A percentile compares a stretch with the other conserved stretches of the same genome.
Evolutionary conservation across 2,797 vertebrate genomes (phyloP).

Genomic region (Tiaroga cobitis): DNA sequence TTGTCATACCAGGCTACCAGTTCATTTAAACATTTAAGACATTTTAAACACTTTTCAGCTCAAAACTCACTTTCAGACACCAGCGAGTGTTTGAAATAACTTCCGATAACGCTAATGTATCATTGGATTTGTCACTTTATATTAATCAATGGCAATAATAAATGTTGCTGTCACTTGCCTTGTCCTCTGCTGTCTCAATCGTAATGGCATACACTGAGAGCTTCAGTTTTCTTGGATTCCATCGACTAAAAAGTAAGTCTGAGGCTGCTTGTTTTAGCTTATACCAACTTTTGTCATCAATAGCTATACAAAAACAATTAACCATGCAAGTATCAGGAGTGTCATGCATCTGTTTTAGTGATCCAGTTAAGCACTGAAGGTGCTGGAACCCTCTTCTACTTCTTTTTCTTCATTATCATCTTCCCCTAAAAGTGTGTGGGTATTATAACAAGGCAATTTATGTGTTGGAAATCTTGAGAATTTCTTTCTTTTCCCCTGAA

Average conservation of each 20-base stretch:
- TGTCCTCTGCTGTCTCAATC: neutral
- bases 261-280: neutral
- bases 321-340: neutral
- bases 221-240: neutral
- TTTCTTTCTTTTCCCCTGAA: too few relatives aligned
- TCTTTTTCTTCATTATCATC: neutral
- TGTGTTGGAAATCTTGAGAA: neutral
- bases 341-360: neutral
- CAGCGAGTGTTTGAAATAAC: too few relatives aligned
- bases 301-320: neutral
- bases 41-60: too few relatives aligned
- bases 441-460: neutral
- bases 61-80: too few relatives aligned
- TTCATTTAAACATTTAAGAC: too few relatives aligned
- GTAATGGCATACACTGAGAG: neutral
- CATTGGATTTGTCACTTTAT: neutral
- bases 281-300: neutral
- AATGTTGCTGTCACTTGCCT: neutral
- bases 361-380: neutral
- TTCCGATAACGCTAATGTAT: slow-evolving; percentile 7
- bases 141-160: neutral
- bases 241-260: neutral
- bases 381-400: neutral
- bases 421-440: neutral
- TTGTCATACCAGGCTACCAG: too few relatives aligned